phyloP scores from a whole-genome alignment of 1,140 invertebrate genomes.

The Drosophila saltans region DNA sequence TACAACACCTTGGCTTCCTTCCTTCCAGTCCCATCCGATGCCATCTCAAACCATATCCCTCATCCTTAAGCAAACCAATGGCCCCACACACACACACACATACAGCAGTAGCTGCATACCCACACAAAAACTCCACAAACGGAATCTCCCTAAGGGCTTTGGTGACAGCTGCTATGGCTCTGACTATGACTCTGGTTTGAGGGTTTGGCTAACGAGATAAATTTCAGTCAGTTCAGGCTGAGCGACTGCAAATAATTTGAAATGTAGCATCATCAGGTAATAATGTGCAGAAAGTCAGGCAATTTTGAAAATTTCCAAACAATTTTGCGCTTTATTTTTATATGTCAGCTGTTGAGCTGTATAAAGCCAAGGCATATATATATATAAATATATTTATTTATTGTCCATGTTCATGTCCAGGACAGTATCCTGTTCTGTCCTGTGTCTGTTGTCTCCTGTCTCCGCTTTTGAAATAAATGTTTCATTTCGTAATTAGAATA shows the following conservation, averaged over 20 bases:
- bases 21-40: constrained; percentile 6
- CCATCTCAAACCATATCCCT: not conserved
- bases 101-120: not conserved
- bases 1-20: constrained; percentile 54
- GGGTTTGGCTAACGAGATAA: constrained; percentile 72
- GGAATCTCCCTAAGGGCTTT: constrained; percentile 30
- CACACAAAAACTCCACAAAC: constrained; percentile 12
- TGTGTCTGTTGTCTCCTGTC: not conserved
- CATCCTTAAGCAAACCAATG: not conserved
- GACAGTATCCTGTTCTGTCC: not conserved
- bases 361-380: constrained; percentile 49
- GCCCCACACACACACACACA: not conserved
- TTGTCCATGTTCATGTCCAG: constrained; percentile 1
- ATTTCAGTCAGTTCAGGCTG: constrained; percentile 71
- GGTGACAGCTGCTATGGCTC: constrained; percentile 65
- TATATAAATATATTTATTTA: not conserved
- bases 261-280: constrained; percentile 70
- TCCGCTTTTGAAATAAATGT: constrained; percentile 6
- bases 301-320: constrained; percentile 53
- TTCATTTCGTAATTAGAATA: constrained; percentile 49
- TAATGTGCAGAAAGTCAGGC: constrained; percentile 39
- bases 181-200: constrained; percentile 18
- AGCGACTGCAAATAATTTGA: constrained; percentile 67
- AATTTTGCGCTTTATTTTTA: constrained; percentile 5
- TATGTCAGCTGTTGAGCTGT: constrained; percentile 46